Evolutionary conservation across 1,140 invertebrate genomes (phyloP), one percentile per base, ranked within the genome.

Genomic region (Papilio helenus): DNA sequence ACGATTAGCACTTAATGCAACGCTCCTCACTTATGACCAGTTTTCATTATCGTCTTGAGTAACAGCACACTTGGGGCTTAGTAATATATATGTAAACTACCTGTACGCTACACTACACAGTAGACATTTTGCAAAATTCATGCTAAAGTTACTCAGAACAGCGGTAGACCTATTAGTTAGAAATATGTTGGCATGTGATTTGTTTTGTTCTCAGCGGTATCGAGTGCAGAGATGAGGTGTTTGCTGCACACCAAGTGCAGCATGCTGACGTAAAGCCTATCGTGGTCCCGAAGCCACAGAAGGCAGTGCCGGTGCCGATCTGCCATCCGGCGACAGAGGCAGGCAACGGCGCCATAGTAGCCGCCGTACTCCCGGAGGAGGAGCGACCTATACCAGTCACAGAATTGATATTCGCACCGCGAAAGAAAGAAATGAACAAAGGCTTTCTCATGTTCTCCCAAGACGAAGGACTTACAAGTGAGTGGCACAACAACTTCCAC

Each of bases 341-440:
- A n/a, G 79, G 85, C 71, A 92, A 93, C 90, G 89, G 90, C 42
- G 88, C 89, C 20, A 91, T 93, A 61, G 89, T 91, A 58, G 84
- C 85, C 80, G 65, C 89, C 79, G 83, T 92, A 80, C 85, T 91
- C 76, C 81, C 94, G 65, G 86, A 95, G 74, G 92, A 93, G 74
- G 90, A 93, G 74, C 90, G 95, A 74, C 96, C 96, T 8, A 96
- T 96, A 88, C 96, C 96, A 72, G 96, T 97, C 79, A 97, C 97
- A 61, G 95, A 96, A 83, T 96, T 96, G 86, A 97, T 98, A 87
- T 98, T 98, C 92, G 97, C 96, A 80, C 97, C 97, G 84, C 96
- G 97, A 89, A 97, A 98, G 80, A 96, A 98, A 96, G 98, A 98
- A 93, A 98, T 99, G 98, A 98, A 97, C 94, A 97, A 98, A 94